Evolutionary conservation across 2,797 vertebrate species (phyloP).

Genomic region (Leucoraja ocellata): DNA sequence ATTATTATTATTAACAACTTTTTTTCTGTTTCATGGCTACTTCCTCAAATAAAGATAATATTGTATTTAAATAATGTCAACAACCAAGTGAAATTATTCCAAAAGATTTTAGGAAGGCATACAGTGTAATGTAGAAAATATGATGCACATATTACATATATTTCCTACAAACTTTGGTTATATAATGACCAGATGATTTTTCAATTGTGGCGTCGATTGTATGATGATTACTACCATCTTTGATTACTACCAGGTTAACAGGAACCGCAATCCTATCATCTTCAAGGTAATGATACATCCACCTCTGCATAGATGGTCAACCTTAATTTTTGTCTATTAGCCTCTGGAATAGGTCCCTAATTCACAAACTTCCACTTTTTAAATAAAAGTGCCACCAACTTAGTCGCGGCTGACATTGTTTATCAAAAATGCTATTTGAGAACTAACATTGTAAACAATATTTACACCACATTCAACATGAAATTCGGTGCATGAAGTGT

Average conservation of each 20-base stretch:
- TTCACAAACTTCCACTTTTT: not conserved
- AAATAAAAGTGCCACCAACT: not conserved
- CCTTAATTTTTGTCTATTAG: not conserved
- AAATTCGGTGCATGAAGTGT: not conserved
- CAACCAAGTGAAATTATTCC: too few relatives aligned
- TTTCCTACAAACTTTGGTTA: not conserved
- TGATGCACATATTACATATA: not conserved
- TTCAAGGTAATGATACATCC: not conserved
- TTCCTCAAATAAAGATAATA: too few relatives aligned
- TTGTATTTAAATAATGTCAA: too few relatives aligned
- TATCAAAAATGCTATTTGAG: not conserved
- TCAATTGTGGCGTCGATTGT: not conserved
- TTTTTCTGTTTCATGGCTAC: too few relatives aligned
- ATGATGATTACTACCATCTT: not conserved
- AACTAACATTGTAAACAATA: not conserved
- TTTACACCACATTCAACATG: not conserved
- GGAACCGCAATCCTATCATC: not conserved
- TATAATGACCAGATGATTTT: not conserved
- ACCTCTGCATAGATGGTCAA: not conserved
- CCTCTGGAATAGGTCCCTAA: not conserved
- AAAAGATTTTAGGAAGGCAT: not conserved
- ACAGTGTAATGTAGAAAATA: not conserved
- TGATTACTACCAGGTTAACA: not conserved
- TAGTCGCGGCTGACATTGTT: not conserved
- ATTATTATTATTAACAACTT: too few relatives aligned